Percentiles rank a stretch among this genome's conserved stretches.
Evolutionary conservation across 2,113 vertebrate genomes (phyloP).

Genomic region (Callaeas wilsoni): DNA sequence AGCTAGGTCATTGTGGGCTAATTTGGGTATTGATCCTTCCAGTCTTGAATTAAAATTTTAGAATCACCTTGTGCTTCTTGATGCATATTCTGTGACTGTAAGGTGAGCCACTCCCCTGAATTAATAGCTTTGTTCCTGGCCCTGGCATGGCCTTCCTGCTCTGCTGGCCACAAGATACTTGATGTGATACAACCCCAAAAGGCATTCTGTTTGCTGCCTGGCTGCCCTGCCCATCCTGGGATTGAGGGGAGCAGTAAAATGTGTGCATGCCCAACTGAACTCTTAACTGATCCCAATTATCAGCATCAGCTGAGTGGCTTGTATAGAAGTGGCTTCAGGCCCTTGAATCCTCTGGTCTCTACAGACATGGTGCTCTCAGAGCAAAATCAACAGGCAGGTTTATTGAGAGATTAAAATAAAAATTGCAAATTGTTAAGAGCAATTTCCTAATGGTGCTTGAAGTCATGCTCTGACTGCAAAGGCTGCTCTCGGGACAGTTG

Average conservation of each 20-base stretch:
- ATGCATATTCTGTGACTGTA: neutral
- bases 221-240: neutral
- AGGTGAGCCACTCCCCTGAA: neutral
- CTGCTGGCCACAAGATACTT: neutral
- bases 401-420: neutral
- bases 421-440: neutral
- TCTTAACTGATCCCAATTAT: neutral
- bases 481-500: neutral
- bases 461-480: neutral
- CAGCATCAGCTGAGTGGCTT: neutral
- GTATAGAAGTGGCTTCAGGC: neutral
- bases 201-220: neutral
- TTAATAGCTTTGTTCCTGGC: neutral
- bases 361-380: neutral
- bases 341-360: neutral
- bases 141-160: neutral
- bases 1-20: neutral
- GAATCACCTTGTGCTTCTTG: neutral
- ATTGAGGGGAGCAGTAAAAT: neutral
- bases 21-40: neutral
- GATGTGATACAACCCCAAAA: neutral
- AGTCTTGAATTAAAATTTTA: neutral
- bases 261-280: neutral
- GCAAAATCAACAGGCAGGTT: neutral
- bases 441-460: neutral